Evolutionary conservation across 2,888 invertebrate species (phyloP).

Genomic region (Melipona beecheii): DNA sequence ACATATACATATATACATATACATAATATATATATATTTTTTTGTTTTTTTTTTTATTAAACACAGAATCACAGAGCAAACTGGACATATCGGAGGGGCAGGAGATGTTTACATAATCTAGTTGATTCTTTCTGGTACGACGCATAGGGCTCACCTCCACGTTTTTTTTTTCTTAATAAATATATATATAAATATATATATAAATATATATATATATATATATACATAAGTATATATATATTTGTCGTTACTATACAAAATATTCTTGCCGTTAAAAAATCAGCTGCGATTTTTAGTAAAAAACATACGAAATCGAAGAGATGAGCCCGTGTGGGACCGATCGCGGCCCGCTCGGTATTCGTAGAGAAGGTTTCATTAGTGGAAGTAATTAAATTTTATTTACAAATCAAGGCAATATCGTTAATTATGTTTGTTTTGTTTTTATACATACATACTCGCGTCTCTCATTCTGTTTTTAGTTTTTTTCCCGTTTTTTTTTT

Average conservation of each 20-base stretch:
- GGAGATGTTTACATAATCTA: constrained; percentile 75
- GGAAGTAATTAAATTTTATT: constrained; percentile 82
- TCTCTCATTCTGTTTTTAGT: constrained; percentile 27
- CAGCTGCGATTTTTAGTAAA: constrained; percentile 69
- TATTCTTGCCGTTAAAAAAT: constrained; percentile 74
- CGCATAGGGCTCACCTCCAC: constrained; percentile 44
- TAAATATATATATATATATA: constrained; percentile 6
- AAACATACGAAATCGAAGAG: constrained; percentile 73
- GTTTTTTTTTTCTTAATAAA: constrained; percentile 13
- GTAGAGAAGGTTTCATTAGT: constrained; percentile 71
- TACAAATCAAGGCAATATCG: constrained; percentile 84
- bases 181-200: constrained; percentile 9
- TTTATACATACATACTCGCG: constrained; percentile 70
- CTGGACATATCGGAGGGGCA: constrained; percentile 81
- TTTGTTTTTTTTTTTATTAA: constrained; percentile 76
- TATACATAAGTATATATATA: constrained; percentile 20
- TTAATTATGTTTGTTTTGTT: constrained; percentile 71
- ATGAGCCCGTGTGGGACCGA: constrained; percentile 57
- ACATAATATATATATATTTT: constrained; percentile 60
- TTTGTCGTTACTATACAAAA: constrained; percentile 72
- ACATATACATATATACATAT: constrained; percentile 30
- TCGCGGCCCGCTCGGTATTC: constrained; percentile 63
- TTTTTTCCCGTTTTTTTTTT: constrained; percentile 17
- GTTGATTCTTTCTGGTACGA: constrained; percentile 49
- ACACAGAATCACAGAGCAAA: constrained; percentile 83